These are phyloP conservation scores for Teleogryllus oceanicus DNA, from an alignment of 2,888 invertebrate species.

Conservation along the genomic window DNA sequence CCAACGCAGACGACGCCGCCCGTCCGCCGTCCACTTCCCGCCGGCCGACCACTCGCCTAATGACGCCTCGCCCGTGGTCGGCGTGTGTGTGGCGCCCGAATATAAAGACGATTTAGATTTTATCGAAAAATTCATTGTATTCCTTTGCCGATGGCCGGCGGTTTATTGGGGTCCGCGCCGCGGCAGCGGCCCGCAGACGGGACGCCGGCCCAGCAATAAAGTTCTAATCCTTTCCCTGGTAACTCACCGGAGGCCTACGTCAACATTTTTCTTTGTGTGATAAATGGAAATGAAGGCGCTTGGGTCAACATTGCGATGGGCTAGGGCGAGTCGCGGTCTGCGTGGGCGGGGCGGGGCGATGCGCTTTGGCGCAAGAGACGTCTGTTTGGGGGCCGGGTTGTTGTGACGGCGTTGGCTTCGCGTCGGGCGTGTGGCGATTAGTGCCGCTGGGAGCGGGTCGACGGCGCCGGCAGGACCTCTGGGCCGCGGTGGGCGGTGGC, in stretches of 20 bases:
- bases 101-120: not conserved
- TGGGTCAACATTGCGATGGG: constrained; percentile 11
- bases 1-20: too few species aligned
- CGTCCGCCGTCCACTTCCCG: too few species aligned
- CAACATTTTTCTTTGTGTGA: not conserved
- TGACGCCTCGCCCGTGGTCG: not conserved
- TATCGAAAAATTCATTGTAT: not conserved
- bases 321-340: not conserved
- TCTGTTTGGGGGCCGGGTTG: not conserved
- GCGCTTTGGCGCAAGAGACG: not conserved
- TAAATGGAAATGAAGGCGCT: not conserved
- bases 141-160: not conserved
- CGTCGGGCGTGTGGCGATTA: not conserved
- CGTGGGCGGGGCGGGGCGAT: constrained; percentile 18
- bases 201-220: not conserved
- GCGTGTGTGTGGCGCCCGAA: not conserved
- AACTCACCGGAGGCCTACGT: not conserved
- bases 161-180: not conserved
- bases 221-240: not conserved
- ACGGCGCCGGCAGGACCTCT: too few species aligned
- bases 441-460: not conserved
- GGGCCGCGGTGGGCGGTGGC: too few species aligned
- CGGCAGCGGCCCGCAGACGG: not conserved
- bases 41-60: too few species aligned
- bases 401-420: not conserved